These are phyloP conservation scores for Corythoichthys intestinalis DNA, from an alignment of 2,113 vertebrate species.

Conservation along the genomic window DNA sequence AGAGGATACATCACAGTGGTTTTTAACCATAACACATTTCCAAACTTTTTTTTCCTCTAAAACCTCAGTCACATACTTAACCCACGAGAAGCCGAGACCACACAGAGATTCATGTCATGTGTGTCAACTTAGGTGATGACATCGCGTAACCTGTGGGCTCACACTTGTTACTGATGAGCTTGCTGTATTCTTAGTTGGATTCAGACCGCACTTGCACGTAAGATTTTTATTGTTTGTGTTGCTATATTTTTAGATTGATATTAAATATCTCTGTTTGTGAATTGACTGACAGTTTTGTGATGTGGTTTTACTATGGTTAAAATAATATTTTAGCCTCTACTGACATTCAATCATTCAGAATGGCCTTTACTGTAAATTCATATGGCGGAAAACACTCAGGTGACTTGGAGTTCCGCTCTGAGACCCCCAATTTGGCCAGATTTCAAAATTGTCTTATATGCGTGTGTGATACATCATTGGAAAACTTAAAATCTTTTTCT, in stretches of 20 bases:
- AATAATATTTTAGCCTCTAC: too few species aligned
- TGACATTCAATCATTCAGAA: too few species aligned
- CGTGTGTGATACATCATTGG: too few species aligned
- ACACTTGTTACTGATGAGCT: slow-evolving; percentile 9
- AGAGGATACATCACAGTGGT: neutral
- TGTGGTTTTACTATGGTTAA: too few species aligned
- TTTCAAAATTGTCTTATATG: too few species aligned
- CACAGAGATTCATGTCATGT: slow-evolving; percentile 10
- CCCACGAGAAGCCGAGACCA: slow-evolving; percentile 5
- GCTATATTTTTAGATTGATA: neutral
- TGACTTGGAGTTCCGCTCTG: too few species aligned
- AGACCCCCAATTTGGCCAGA: too few species aligned
- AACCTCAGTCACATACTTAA: slow-evolving; percentile 14
- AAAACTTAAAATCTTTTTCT: too few species aligned
- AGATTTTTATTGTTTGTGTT: neutral
- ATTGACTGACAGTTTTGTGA: too few species aligned
- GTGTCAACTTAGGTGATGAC: slow-evolving; percentile 10
- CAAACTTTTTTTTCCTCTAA: neutral
- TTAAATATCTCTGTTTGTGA: too few species aligned
- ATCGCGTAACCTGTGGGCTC: neutral
- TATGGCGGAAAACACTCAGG: too few species aligned
- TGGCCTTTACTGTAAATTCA: too few species aligned
- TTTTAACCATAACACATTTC: slow-evolving; percentile 9
- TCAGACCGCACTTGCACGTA: neutral
- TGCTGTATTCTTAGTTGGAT: neutral